These are phyloP conservation scores for Solen grandis DNA, from an alignment of 1,140 invertebrate species.

Conservation along the genomic window DNA sequence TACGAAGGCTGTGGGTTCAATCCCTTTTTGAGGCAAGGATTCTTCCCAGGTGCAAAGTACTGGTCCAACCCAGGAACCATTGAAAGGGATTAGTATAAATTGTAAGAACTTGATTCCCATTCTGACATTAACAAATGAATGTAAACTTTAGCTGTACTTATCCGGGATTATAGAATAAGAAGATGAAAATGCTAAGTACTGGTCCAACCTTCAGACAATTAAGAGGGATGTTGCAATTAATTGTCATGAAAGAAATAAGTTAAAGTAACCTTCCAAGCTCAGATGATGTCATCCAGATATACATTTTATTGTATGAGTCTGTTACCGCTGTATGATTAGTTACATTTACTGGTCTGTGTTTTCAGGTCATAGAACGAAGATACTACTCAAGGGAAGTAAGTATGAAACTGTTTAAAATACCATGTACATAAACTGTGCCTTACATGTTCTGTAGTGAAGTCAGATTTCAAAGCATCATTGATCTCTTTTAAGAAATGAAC, in stretches of 20 bases:
- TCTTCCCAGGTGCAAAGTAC: too few relatives aligned
- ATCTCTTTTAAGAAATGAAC: too few relatives aligned
- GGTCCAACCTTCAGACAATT: not conserved
- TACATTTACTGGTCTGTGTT: not conserved
- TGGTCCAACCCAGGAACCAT: too few relatives aligned
- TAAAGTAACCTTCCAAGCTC: not conserved
- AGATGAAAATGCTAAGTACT: not conserved
- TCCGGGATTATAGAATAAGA: too few relatives aligned
- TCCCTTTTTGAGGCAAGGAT: too few relatives aligned
- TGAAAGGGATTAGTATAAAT: too few relatives aligned
- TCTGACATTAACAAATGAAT: too few relatives aligned
- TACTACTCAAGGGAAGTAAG: conserved; percentile 46
- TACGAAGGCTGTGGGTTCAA: too few relatives aligned
- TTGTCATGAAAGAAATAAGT: not conserved
- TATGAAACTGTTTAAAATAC: not conserved
- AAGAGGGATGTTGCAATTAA: not conserved
- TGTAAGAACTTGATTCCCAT: too few relatives aligned
- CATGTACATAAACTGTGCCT: not conserved
- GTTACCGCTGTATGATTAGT: not conserved
- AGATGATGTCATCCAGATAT: not conserved
- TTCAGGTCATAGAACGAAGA: conserved; percentile 43
- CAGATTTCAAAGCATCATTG: too few relatives aligned
- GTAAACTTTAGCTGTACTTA: too few relatives aligned
- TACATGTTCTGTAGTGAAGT: not conserved
- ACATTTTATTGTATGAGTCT: not conserved